phyloP scores from a whole-genome alignment of 2,797 vertebrate species.

The Xenops minutus region DNA sequence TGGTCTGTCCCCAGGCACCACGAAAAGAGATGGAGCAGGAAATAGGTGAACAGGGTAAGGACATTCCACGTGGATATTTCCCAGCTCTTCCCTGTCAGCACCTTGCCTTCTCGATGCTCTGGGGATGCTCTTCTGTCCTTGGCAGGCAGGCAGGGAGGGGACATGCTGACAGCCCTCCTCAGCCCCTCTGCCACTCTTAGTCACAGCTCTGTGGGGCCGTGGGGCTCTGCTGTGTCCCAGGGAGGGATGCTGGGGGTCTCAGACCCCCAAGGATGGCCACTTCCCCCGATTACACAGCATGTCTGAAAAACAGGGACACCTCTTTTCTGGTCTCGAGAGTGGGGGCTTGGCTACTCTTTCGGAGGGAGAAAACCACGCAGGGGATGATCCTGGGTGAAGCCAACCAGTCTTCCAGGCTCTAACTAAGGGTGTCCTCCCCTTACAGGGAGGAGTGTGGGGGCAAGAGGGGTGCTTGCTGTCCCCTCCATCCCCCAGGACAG shows the following conservation, averaged over 20 bases:
- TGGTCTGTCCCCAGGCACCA: background rate
- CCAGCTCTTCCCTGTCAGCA: background rate
- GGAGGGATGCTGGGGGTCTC: background rate
- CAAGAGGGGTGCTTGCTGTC: background rate
- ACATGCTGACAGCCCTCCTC: background rate
- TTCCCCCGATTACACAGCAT: background rate
- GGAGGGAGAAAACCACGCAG: background rate
- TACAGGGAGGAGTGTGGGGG: rapidly evolving
- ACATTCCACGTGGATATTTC: rapidly evolving
- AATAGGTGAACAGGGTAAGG: background rate
- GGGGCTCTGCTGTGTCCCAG: rapidly evolving
- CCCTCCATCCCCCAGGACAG: background rate
- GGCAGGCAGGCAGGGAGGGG: rapidly evolving
- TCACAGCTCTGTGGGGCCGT: background rate
- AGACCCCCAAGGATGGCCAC: rapidly evolving
- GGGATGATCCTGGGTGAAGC: background rate
- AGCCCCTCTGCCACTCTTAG: background rate
- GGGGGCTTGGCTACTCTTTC: background rate
- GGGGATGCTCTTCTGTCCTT: rapidly evolving
- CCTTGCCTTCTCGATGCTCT: background rate
- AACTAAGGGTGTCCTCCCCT: rapidly evolving
- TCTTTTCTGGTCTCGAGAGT: rapidly evolving
- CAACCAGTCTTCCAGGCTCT: background rate
- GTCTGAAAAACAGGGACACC: background rate
- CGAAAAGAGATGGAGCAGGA: rapidly evolving